Evolutionary conservation across 2,797 vertebrate species (phyloP).

Genomic region (Poecilia gillii): DNA sequence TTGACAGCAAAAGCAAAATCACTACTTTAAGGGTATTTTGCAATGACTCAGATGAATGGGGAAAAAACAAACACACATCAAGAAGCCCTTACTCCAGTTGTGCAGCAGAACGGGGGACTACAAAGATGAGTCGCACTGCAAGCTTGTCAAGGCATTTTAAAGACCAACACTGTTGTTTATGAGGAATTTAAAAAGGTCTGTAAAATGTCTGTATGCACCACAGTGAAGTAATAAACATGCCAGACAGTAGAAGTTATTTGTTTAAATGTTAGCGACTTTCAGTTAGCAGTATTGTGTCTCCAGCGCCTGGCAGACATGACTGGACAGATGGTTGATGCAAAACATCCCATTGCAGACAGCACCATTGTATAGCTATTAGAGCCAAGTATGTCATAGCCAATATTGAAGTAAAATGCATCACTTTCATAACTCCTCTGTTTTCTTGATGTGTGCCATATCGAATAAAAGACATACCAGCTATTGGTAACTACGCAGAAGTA

Average conservation of each 20-base stretch:
- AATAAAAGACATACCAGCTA: neutral
- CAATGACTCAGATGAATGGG: neutral
- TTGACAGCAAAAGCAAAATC: neutral
- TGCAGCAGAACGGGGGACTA: neutral
- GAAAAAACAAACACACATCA: neutral
- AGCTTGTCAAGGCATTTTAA: neutral
- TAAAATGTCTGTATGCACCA: neutral
- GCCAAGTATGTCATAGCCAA: neutral
- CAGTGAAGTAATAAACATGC: neutral
- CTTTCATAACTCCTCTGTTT: neutral
- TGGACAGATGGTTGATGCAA: neutral
- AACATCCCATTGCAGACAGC: neutral
- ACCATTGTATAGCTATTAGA: neutral
- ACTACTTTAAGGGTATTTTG: neutral
- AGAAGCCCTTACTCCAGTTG: neutral
- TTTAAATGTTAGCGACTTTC: constrained; percentile 3
- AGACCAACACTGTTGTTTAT: neutral
- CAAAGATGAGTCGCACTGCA: neutral
- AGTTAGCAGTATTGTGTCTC: neutral
- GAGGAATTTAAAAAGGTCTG: neutral
- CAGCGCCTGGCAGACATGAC: neutral
- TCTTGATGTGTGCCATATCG: neutral
- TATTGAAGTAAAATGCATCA: neutral
- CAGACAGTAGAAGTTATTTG: neutral
- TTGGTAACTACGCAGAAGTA: neutral